Base-by-base conservation (phyloP, 2,797 vertebrate species). In the Hoplostethus atlanticus region DNA sequence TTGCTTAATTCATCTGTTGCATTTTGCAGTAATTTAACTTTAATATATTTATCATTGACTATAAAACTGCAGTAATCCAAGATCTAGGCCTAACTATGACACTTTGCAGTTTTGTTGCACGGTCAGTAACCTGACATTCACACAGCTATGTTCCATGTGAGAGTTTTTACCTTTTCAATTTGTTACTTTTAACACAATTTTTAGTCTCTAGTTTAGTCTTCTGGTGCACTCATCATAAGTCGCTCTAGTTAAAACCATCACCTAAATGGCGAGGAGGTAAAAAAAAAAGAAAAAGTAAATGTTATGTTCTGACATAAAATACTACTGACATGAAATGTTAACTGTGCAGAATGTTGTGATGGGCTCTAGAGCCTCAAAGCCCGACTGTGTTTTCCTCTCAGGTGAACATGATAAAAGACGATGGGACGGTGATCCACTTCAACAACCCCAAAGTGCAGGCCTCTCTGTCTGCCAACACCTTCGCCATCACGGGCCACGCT, bases 341-440 rank as follows among this genome's bases (percentile, higher is more conserved):
- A 50, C n/a, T 5, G 1, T 44, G 42, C 42, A 44, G 13, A 44
- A 4, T 57, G 15, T 30, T 25, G n/a, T 7, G n/a, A 31, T 28
- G 28, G 28, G 28, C 16, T 40, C 9, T 36, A 17, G 5, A n/a
- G 38, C 6, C 31, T 62, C n/a, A 9, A 9, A n/a, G 3, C 36
- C 9, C 9, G 5, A 7, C 51, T n/a, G 3, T 58, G 6, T 48
- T 6, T 28, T 40, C 12, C 69, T 76, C 73, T 1, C 88, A 99
- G 98, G 98, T 99, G 87, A 99, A 99, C 87, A 99, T 99, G 97
- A 99, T 99, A 83, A 99, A 98, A 94, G 97, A 99, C 17, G 98
- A 99, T 50, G 98, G 98, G 51, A 98, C 97, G 6, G 98, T 99
- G 91, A 98, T 99, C 93, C 97, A 99, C 92, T 99, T 99, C 95